Conservation (phyloP, 35 echinoderm and acorn worm genomes). For the Strongylocentrotus purpuratus region DNA sequence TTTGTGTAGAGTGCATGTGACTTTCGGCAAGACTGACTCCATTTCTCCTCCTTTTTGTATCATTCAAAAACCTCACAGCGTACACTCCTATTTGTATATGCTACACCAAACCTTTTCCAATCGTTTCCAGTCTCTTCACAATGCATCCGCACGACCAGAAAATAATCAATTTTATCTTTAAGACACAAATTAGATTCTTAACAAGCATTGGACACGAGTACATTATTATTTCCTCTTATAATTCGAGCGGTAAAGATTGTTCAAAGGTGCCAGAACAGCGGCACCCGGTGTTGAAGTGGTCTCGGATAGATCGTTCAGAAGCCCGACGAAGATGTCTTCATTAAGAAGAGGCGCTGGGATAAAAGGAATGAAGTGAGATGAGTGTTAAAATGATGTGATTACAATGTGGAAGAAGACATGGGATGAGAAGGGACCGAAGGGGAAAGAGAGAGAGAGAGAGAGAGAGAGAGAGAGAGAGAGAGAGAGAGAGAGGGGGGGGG, state of each 20-base stretch:
- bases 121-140: too few species aligned
- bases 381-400: not conserved
- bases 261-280: not conserved
- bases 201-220: constrained; percentile 30
- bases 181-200: constrained; percentile 46
- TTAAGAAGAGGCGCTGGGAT: not conserved
- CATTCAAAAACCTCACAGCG: too few species aligned
- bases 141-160: too few species aligned
- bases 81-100: too few species aligned
- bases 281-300: not conserved
- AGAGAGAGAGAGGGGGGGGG: too few species aligned
- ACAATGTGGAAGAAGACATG: not conserved
- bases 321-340: not conserved
- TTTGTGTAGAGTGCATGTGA: too few species aligned
- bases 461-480: too few species aligned
- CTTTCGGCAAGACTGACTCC: too few species aligned
- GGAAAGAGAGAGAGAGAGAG: not conserved
- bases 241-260: constrained; percentile 6
- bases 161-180: not conserved
- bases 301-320: constrained; percentile 9
- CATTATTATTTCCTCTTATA: constrained; percentile 56
- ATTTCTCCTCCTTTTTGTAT: too few species aligned
- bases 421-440: not conserved
- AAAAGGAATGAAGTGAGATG: not conserved
- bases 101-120: too few species aligned